Percentiles rank a stretch among this genome's conserved stretches.
Conservation (phyloP, 2,113 vertebrate genomes). For the Atractosteus spatula region DNA sequence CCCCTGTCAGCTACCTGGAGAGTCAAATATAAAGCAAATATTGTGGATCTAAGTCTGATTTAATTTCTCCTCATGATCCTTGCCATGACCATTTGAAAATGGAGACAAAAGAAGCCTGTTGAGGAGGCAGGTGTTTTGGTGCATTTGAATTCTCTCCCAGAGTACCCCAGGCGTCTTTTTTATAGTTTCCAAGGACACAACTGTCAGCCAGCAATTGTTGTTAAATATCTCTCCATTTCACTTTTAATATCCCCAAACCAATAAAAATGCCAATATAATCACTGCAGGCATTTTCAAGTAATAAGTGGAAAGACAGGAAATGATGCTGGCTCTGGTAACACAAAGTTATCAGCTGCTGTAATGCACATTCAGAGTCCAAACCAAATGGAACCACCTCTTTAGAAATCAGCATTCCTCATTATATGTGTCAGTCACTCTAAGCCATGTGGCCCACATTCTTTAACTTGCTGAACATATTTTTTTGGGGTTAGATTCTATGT, state of each 20-base stretch:
- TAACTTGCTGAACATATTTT: too few relatives aligned
- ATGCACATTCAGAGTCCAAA: too few relatives aligned
- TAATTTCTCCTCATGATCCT: slow-evolving; percentile 63
- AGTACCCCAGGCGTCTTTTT: slow-evolving; percentile 47
- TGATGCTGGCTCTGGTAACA: slow-evolving; percentile 13
- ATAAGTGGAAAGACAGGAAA: slow-evolving; percentile 31
- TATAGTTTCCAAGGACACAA: slow-evolving; percentile 5
- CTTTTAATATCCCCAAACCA: slow-evolving; percentile 39
- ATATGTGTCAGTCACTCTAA: background rate
- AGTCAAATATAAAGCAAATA: slow-evolving; percentile 59
- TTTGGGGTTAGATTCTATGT: too few relatives aligned
- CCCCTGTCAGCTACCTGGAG: slow-evolving; percentile 61
- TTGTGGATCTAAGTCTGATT: slow-evolving; percentile 63
- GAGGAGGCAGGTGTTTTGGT: slow-evolving; percentile 10
- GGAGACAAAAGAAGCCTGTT: slow-evolving; percentile 26
- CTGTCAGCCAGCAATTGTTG: slow-evolving; percentile 12
- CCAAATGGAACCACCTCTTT: background rate
- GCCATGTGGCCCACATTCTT: background rate
- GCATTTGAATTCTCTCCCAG: slow-evolving; percentile 22
- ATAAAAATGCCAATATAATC: slow-evolving; percentile 47
- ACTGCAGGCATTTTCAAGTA: slow-evolving; percentile 32
- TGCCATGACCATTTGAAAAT: slow-evolving; percentile 56
- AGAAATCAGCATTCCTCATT: background rate
- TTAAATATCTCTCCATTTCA: slow-evolving; percentile 38
- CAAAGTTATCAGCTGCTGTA: too few relatives aligned